Conservation (phyloP, 1,140 invertebrate species). For the Mamestra configurata region DNA sequence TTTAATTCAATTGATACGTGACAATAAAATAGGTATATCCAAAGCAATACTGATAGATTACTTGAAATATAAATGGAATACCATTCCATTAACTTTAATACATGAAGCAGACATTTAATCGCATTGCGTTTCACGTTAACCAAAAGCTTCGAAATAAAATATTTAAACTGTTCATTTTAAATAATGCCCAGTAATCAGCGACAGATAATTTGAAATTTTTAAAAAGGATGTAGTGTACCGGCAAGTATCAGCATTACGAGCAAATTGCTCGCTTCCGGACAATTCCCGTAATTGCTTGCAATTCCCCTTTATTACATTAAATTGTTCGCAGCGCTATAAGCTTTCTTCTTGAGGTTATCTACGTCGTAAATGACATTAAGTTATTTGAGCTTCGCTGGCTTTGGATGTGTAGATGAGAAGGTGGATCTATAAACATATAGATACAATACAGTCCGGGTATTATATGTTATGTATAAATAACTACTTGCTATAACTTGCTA, state of each 20-base stretch:
- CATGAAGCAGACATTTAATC: too few species aligned
- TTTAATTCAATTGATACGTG: too few species aligned
- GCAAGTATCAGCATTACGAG: conserved; percentile 48
- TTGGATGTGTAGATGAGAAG: neutral
- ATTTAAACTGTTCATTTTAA: neutral
- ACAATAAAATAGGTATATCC: too few species aligned
- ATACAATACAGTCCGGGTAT: too few species aligned
- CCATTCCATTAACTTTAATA: too few species aligned
- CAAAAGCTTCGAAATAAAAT: too few species aligned
- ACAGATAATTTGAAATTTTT: conserved; percentile 8
- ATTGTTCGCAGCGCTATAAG: conserved; percentile 35
- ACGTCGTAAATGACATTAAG: conserved; percentile 30
- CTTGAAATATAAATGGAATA: too few species aligned
- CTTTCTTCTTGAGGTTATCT: conserved; percentile 48
- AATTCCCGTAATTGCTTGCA: conserved; percentile 48
- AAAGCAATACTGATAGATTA: too few species aligned
- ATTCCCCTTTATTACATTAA: conserved; percentile 48
- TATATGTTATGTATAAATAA: too few species aligned
- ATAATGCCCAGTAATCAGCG: neutral
- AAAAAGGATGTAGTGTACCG: conserved; percentile 6
- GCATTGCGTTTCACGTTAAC: too few species aligned
- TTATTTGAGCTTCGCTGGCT: conserved; percentile 12
- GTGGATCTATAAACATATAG: neutral
- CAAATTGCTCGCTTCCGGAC: conserved; percentile 49
- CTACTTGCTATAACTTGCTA: too few species aligned